Evolutionary conservation across 2,113 vertebrate species (phyloP).

Genomic region (Phyllostomus hastatus): DNA sequence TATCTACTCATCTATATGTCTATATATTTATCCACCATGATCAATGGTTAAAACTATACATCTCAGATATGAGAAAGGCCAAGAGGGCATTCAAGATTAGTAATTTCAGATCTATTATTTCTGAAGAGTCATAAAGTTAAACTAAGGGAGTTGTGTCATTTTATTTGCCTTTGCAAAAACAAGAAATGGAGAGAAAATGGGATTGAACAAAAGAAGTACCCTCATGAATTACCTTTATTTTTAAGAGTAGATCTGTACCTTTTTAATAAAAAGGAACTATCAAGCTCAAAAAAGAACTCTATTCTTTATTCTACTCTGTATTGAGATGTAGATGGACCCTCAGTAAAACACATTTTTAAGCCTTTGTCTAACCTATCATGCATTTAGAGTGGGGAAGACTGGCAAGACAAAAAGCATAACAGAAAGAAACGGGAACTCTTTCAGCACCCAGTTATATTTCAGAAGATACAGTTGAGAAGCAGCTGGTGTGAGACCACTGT

Average conservation of each 20-base stretch:
- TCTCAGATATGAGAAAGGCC: not conserved
- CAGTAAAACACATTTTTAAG: not conserved
- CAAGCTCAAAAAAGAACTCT: not conserved
- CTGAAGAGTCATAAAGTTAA: not conserved
- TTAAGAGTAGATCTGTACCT: not conserved
- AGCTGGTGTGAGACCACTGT: not conserved
- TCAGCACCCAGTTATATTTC: not conserved
- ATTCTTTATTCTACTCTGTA: not conserved
- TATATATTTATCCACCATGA: not conserved
- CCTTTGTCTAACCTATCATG: not conserved
- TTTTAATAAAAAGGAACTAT: not conserved
- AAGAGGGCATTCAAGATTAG: not conserved
- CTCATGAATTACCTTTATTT: not conserved
- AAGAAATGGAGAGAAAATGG: not conserved
- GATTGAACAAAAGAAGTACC: not conserved
- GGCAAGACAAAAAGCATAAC: not conserved
- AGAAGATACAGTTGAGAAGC: not conserved
- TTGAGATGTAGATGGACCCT: not conserved
- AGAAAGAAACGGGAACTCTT: not conserved
- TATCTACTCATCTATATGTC: not conserved
- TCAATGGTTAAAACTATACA: not conserved
- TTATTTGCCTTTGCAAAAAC: not conserved
- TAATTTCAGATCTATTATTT: not conserved
- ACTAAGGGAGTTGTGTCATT: not conserved
- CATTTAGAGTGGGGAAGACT: not conserved